Percentiles rank a stretch among this genome's conserved stretches.
Evolutionary conservation across 1,140 invertebrate species (phyloP).

Genomic region (Lysiphlebus fabarum): DNA sequence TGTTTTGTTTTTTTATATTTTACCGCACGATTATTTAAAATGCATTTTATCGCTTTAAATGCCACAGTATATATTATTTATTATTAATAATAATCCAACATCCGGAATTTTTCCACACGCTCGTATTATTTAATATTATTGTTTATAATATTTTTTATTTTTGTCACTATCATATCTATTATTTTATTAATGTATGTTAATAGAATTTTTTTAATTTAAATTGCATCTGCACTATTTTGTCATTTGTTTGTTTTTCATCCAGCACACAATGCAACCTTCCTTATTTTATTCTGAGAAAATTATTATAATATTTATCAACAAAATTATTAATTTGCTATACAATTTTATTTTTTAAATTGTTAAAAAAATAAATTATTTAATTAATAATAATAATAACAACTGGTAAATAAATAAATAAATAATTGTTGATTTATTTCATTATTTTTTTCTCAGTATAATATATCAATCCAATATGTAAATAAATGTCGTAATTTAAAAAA

Average conservation of each 20-base stretch:
- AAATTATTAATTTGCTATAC: no score
- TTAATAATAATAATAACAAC: no score
- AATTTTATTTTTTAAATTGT: no score
- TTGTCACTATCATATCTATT: constrained; percentile 27
- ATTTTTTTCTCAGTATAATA: no score
- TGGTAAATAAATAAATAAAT: no score
- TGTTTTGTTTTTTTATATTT: not conserved
- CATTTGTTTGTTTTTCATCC: constrained; percentile 35
- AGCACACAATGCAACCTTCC: constrained; percentile 10
- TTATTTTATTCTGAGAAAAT: constrained; percentile 2
- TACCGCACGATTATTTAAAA: constrained; percentile 5
- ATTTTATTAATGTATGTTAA: constrained; percentile 43
- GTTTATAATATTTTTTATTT: constrained; percentile 19
- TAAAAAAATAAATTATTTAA: no score
- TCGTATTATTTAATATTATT: constrained; percentile 18
- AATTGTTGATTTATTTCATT: no score
- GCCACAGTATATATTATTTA: not conserved
- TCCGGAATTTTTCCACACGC: constrained; percentile 2
- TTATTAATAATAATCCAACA: constrained; percentile 4
- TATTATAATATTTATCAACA: constrained; percentile 5
- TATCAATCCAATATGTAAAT: no score
- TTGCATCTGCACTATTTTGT: constrained; percentile 42
- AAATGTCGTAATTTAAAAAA: no score
- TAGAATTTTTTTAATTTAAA: constrained; percentile 45
- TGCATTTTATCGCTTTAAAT: no score